phyloP scores from a whole-genome alignment of 2,888 invertebrate species.

The Emesis furor region DNA sequence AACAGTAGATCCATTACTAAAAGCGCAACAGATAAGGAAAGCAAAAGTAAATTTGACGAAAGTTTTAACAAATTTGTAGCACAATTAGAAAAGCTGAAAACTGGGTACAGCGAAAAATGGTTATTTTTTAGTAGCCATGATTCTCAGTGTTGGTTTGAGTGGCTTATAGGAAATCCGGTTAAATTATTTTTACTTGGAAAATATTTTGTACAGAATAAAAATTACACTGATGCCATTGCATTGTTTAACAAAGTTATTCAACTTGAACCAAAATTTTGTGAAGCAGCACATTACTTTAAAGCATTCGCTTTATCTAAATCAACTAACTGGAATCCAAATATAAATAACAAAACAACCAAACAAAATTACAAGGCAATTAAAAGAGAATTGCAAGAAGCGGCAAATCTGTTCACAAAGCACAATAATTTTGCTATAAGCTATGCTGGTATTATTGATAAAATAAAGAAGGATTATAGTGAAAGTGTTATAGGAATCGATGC shows the following conservation, averaged over 20 bases:
- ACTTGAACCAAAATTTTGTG: conserved; percentile 22
- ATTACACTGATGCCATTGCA: conserved; percentile 11
- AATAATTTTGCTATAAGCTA: conserved; percentile 20
- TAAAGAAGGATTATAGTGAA: conserved; percentile 27
- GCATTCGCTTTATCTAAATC: conserved; percentile 26
- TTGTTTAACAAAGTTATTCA: conserved; percentile 33
- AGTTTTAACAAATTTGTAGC: conserved; percentile 9
- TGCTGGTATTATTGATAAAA: conserved; percentile 33
- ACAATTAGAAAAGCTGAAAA: conserved; percentile 6
- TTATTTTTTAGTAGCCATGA: neutral
- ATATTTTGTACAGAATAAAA: conserved; percentile 29
- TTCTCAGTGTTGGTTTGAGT: conserved; percentile 25
- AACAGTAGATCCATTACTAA: conserved; percentile 2
- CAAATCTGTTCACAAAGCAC: conserved; percentile 16
- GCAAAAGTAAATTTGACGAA: conserved; percentile 12
- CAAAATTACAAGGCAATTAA: conserved; percentile 23
- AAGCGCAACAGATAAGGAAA: neutral
- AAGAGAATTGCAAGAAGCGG: conserved; percentile 18
- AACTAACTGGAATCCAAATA: conserved; percentile 22
- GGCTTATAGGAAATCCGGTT: conserved; percentile 26
- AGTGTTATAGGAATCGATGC: conserved; percentile 35
- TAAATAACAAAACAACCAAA: neutral
- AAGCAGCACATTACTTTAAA: conserved; percentile 37
- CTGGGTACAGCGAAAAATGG: conserved; percentile 3
- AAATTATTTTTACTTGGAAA: conserved; percentile 31